phyloP scores from a whole-genome alignment of 2,113 vertebrate species.

The Rhinoderma darwinii region DNA sequence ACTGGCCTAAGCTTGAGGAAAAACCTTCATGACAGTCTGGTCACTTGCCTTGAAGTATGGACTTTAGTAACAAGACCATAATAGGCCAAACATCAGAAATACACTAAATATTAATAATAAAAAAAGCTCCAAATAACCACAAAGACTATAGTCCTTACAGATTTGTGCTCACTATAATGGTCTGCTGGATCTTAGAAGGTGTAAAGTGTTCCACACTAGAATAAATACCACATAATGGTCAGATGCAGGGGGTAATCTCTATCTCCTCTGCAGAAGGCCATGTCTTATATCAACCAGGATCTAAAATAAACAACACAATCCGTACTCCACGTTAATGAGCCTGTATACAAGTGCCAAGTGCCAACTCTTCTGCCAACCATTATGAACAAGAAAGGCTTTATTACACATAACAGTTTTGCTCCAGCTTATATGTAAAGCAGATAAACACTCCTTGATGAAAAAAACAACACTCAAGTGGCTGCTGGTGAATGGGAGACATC shows the following conservation, averaged over 20 bases:
- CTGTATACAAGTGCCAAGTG: not conserved
- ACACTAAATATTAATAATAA: not conserved
- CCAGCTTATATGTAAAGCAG: not conserved
- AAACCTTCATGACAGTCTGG: not conserved
- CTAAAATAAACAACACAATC: not conserved
- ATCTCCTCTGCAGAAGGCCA: not conserved
- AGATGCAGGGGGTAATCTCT: not conserved
- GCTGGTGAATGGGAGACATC: not conserved
- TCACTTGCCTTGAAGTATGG: not conserved
- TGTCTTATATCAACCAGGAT: not conserved
- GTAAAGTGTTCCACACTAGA: not conserved
- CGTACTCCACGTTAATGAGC: not conserved
- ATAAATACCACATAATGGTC: conserved; percentile 23
- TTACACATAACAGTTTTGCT: not conserved
- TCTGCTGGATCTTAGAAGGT: not conserved
- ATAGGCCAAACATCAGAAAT: not conserved
- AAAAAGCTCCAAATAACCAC: not conserved
- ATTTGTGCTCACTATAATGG: not conserved
- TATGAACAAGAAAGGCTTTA: not conserved
- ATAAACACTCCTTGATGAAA: not conserved
- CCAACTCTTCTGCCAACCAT: not conserved
- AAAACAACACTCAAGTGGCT: not conserved
- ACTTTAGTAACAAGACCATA: not conserved
- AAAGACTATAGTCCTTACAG: not conserved
- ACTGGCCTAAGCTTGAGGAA: not conserved